Conservation (phyloP, 2,797 vertebrate species). For the Eulemur albifrons region DNA sequence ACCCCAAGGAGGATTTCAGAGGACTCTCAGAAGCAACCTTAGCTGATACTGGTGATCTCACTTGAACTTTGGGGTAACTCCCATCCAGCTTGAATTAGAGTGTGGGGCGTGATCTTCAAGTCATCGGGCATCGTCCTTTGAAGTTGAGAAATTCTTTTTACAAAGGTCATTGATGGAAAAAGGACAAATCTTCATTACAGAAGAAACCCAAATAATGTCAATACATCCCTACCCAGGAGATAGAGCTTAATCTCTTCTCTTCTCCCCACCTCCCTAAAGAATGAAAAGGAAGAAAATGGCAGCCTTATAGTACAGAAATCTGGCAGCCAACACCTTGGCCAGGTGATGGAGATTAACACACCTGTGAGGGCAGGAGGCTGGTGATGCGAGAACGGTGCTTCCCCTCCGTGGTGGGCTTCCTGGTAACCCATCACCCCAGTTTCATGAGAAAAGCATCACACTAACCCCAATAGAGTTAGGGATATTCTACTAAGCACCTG, state of each 20-base stretch:
- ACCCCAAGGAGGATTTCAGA: not conserved
- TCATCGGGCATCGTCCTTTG: not conserved
- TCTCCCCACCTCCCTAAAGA: rapidly evolving
- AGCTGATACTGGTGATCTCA: rapidly evolving
- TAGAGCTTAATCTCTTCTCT: too few relatives aligned
- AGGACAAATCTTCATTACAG: not conserved
- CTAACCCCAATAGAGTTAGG: rapidly evolving
- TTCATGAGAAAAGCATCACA: not conserved
- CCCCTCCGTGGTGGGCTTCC: not conserved
- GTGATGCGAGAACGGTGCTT: not conserved
- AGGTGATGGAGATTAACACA: rapidly evolving
- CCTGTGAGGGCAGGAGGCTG: not conserved
- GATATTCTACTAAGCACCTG: rapidly evolving
- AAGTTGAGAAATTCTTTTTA: not conserved
- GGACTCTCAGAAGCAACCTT: not conserved
- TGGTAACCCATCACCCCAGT: rapidly evolving
- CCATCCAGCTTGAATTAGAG: not conserved
- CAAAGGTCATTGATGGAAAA: not conserved
- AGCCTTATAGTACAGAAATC: too few relatives aligned
- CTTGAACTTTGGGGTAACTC: not conserved
- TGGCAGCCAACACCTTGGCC: not conserved
- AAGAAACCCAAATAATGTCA: not conserved
- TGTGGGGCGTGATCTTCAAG: rapidly evolving
- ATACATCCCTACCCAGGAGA: not conserved
- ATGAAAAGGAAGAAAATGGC: too few relatives aligned